Evolutionary conservation across 64 coral and sea anemone species (phyloP), one percentile per base, ranked within the genome.

Genomic region (Montipora foliosa): DNA sequence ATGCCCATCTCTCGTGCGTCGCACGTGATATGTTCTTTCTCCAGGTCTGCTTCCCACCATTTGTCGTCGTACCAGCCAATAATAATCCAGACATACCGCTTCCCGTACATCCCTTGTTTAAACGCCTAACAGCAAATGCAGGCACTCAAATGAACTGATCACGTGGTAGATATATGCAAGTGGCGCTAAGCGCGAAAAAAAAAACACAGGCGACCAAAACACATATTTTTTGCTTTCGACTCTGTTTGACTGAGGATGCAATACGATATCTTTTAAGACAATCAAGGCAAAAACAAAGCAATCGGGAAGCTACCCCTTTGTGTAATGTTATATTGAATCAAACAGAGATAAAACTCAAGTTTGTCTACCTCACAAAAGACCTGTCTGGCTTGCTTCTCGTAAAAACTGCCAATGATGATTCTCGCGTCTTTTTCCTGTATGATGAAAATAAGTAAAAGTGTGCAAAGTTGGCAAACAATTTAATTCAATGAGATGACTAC

Each of bases 331-430:
- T 5, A 47, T 25, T 44, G 52, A 3, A 37, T 12, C 29, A 62
- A 14, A 24, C 10, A 66, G 13, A 24, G 11, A 21, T 8, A 64
- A 79, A 17, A 58, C 52, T 24, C 16, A 44, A 49, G 6, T 19
- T 49, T 95, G 8, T 15, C 47, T 95, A 95, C 93, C 93, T 95
- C 93, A 52, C 93, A 95, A 55, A 95, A 95, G 70, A 95, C 93
- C 20, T 79, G 89, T 44, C 88, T 90, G 45, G 93, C 88, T 77
- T 89, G 58, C 48, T 70, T 44, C 77, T 90, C 93, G 59, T 95
- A 95, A 74, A 95, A 95, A 51, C 83, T 95, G 7, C 93, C 93
- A 45, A 95, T 89, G 77, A 95, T 90, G 14, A 95, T 95, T 85
- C 93, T 90, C 45, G 93, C 88, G 45, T 90, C 93, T 95, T 90